Evolutionary conservation across 92 coral and sea anemone species (phyloP).

Genomic region (Epizoanthus scotinus): DNA sequence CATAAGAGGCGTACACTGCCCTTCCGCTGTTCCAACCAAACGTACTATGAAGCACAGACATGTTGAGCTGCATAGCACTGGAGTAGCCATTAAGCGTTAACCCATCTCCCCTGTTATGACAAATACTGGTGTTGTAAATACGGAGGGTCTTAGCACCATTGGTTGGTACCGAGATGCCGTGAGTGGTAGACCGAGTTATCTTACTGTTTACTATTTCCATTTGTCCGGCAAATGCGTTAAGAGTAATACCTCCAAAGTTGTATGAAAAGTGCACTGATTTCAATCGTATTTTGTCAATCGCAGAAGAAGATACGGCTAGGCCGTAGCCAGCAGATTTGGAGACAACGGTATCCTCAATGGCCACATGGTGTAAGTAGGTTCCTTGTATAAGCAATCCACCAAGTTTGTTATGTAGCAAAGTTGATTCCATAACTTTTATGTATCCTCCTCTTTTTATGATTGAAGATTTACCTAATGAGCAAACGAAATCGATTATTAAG

Average conservation of each 20-base stretch:
- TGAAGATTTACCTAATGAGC: no score
- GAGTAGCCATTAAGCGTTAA: slow-evolving; percentile 5
- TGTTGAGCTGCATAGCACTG: background rate
- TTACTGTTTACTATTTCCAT: slow-evolving; percentile 10
- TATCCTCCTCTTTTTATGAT: no score
- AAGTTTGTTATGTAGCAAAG: no score
- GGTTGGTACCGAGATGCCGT: slow-evolving; percentile 4
- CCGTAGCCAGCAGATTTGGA: background rate
- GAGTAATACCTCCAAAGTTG: slow-evolving; percentile 11
- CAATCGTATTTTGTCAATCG: background rate
- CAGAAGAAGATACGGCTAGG: background rate
- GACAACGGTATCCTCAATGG: background rate
- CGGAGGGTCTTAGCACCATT: slow-evolving; percentile 6
- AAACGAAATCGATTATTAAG: no score
- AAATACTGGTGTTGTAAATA: slow-evolving; percentile 12
- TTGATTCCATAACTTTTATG: no score
- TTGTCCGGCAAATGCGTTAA: slow-evolving; percentile 28
- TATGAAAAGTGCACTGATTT: background rate
- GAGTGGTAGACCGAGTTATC: slow-evolving; percentile 9
- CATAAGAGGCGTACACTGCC: slow-evolving; percentile 3
- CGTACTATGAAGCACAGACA: slow-evolving; percentile 12
- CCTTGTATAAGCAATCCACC: no score
- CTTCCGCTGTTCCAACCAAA: slow-evolving; percentile 34
- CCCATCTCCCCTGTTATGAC: slow-evolving; percentile 19
- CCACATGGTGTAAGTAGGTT: no score